Evolutionary conservation across 2,113 vertebrate species (phyloP).

Genomic region (Amphilophus citrinellus): DNA sequence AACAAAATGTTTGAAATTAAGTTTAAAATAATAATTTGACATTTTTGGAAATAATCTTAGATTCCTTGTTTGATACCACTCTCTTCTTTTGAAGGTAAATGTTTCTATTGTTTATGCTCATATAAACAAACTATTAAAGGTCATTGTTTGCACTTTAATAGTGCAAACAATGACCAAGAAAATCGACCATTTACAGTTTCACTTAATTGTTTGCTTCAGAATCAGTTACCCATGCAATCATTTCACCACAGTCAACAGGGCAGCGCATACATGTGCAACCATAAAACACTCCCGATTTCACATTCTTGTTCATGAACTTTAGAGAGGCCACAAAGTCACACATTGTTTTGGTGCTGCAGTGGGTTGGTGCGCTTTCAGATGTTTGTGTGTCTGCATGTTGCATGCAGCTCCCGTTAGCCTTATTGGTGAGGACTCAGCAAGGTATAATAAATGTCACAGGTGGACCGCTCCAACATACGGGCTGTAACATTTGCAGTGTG

Average conservation of each 20-base stretch:
- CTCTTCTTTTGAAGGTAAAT: neutral
- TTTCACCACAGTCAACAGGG: neutral
- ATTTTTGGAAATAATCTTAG: neutral
- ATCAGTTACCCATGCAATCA: constrained; percentile 51
- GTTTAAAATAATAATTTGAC: neutral
- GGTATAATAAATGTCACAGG: constrained; percentile 38
- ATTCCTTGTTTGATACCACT: neutral
- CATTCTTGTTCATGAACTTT: neutral
- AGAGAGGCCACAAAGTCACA: neutral
- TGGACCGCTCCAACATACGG: constrained; percentile 1
- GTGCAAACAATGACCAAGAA: neutral
- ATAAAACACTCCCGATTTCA: neutral
- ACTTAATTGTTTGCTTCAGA: constrained; percentile 62
- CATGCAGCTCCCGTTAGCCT: neutral
- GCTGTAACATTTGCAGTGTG: constrained; percentile 17
- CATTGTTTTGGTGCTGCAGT: constrained; percentile 1
- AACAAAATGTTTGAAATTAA: neutral
- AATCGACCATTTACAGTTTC: constrained; percentile 53
- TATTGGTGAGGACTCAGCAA: constrained; percentile 14
- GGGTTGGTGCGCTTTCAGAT: neutral
- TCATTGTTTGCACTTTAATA: constrained; percentile 14
- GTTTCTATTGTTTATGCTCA: neutral
- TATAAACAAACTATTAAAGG: neutral
- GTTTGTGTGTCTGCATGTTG: neutral
- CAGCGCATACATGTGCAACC: neutral